Evolutionary conservation across 2,797 vertebrate genomes (phyloP).

Genomic region (Lacerta viridis): DNA sequence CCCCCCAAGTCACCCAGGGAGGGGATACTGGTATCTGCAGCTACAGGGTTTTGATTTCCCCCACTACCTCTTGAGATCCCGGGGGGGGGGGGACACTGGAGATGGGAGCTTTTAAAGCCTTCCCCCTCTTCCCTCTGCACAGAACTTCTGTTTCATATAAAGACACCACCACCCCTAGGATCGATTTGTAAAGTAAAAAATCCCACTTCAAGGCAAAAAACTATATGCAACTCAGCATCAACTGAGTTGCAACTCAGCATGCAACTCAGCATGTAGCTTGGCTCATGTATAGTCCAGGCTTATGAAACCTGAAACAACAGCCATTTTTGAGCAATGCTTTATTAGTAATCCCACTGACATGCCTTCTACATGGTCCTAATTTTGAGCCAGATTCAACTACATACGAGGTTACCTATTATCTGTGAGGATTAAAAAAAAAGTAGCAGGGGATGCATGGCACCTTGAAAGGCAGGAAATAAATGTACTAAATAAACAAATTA

Average conservation of each 20-base stretch:
- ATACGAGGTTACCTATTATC: no score
- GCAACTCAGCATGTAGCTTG: background rate
- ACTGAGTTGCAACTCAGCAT: background rate
- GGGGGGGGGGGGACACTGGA: no score
- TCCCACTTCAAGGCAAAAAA: background rate
- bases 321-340: background rate
- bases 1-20: background rate
- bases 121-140: no score
- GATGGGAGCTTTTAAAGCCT: background rate
- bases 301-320: background rate
- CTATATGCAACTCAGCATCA: background rate
- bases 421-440: no score
- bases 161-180: background rate
- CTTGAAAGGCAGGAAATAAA: conserved; percentile 3
- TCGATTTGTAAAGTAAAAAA: background rate
- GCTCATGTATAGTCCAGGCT: background rate
- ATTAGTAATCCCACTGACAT: background rate
- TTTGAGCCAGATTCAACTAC: background rate
- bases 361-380: background rate
- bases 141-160: background rate
- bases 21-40: background rate
- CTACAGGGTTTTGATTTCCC: background rate
- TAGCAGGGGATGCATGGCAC: no score
- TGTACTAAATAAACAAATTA: background rate
- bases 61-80: background rate